Conservation (phyloP, 1,140 invertebrate species). For the Nephila pilipes region DNA sequence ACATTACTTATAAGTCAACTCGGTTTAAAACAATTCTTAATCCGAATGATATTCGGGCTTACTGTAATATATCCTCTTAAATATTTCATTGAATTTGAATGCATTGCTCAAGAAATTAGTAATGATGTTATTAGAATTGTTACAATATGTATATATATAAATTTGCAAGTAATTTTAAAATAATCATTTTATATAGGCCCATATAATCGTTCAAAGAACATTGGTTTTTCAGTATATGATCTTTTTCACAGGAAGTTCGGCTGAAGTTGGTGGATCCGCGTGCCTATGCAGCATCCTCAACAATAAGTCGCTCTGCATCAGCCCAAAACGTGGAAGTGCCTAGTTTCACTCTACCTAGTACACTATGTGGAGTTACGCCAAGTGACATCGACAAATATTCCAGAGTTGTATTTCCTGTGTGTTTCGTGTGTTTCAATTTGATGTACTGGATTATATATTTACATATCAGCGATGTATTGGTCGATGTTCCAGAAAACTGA, state of each 20-base stretch:
- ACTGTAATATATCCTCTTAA: too few relatives aligned
- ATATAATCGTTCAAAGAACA: too few relatives aligned
- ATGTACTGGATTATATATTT: conserved; percentile 99
- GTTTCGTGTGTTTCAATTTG: conserved; percentile 98
- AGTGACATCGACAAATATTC: conserved; percentile 98
- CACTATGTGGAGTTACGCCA: conserved; percentile 93
- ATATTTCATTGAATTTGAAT: too few relatives aligned
- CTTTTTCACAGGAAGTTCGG: conserved; percentile 71
- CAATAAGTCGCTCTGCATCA: conserved; percentile 61
- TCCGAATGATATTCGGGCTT: too few relatives aligned
- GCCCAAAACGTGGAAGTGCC: conserved; percentile 73
- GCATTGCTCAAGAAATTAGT: too few relatives aligned
- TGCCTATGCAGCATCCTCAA: conserved; percentile 54
- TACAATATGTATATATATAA: too few relatives aligned
- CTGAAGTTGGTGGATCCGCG: conserved; percentile 76
- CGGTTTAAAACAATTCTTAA: too few relatives aligned
- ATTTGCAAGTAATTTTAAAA: too few relatives aligned
- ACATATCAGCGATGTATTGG: conserved; percentile 96
- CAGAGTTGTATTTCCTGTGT: conserved; percentile 96
- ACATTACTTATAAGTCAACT: too few relatives aligned
- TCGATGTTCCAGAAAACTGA: conserved; percentile 82
- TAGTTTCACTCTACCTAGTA: conserved; percentile 88
- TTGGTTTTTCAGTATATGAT: background rate
- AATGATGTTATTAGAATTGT: too few relatives aligned
- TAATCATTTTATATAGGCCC: too few relatives aligned